Evolutionary conservation across 2,113 vertebrate species (phyloP).

Genomic region (Patagioenas fasciata): DNA sequence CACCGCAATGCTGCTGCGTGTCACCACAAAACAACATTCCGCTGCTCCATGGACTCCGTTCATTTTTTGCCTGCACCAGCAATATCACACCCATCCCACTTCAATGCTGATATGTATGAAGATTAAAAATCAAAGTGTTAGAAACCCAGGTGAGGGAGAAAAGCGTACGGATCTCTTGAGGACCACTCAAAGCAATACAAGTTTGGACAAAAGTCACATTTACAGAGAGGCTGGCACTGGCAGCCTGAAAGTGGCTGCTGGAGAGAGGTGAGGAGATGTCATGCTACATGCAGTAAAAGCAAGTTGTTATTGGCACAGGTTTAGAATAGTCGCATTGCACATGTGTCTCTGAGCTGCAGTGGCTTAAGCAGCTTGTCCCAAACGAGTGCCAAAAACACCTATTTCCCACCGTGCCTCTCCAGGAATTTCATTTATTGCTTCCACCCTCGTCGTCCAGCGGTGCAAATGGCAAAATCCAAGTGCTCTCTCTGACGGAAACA

Average conservation of each 20-base stretch:
- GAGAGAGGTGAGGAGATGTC: neutral
- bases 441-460: neutral
- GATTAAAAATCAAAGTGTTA: neutral
- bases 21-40: neutral
- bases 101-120: neutral
- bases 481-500: neutral
- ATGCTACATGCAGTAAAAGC: neutral
- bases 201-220: neutral
- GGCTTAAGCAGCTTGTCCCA: neutral
- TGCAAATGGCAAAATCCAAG: neutral
- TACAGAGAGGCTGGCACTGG: neutral
- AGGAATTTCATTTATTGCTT: neutral
- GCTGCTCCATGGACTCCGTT: neutral
- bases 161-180: neutral
- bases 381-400: neutral
- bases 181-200: neutral
- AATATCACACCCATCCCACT: neutral
- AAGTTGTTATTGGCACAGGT: neutral
- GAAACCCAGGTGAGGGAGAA: neutral
- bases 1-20: fast-evolving
- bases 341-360: neutral
- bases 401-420: neutral
- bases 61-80: neutral
- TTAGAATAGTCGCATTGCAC: neutral
- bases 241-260: neutral